These are phyloP conservation scores for Tragopan temminckii DNA, from an alignment of 2,797 vertebrate genomes.

Conservation along the genomic window DNA sequence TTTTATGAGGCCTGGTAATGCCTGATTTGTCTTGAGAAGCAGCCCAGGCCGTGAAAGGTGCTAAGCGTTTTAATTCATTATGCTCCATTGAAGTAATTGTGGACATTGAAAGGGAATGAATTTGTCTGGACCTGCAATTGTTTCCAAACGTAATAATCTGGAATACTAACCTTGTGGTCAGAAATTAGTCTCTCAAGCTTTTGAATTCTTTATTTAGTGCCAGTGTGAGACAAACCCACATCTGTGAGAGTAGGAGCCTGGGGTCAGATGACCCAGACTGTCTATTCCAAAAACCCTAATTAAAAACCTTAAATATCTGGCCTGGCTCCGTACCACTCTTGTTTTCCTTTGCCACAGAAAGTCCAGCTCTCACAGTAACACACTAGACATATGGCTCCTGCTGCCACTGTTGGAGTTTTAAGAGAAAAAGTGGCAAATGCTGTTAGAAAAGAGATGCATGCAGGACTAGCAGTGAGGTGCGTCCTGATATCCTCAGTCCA, in stretches of 20 bases:
- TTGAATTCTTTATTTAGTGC: background rate
- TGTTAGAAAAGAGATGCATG: background rate
- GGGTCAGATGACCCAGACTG: conserved; percentile 16
- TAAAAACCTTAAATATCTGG: conserved; percentile 22
- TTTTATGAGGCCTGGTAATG: background rate
- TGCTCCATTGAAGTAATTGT: background rate
- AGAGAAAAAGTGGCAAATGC: background rate
- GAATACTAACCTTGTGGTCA: conserved; percentile 31
- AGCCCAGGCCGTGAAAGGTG: background rate
- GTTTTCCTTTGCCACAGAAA: conserved; percentile 4
- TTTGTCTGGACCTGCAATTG: conserved; percentile 38
- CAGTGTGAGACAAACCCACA: conserved; percentile 26
- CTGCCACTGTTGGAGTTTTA: background rate
- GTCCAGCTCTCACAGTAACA: background rate
- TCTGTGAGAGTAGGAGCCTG: conserved; percentile 4
- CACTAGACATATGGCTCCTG: rapidly evolving
- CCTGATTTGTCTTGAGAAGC: background rate
- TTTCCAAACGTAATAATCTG: background rate
- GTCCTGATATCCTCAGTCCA: background rate
- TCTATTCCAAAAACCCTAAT: conserved; percentile 57
- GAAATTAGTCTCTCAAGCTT: conserved; percentile 35
- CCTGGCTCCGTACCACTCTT: background rate
- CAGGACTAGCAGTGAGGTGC: background rate
- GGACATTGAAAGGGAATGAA: background rate
- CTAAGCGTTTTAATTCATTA: background rate